Percentiles rank a stretch among this genome's conserved stretches.
Evolutionary conservation across 2,888 invertebrate species (phyloP).

Genomic region (Hypomecis atomaria): DNA sequence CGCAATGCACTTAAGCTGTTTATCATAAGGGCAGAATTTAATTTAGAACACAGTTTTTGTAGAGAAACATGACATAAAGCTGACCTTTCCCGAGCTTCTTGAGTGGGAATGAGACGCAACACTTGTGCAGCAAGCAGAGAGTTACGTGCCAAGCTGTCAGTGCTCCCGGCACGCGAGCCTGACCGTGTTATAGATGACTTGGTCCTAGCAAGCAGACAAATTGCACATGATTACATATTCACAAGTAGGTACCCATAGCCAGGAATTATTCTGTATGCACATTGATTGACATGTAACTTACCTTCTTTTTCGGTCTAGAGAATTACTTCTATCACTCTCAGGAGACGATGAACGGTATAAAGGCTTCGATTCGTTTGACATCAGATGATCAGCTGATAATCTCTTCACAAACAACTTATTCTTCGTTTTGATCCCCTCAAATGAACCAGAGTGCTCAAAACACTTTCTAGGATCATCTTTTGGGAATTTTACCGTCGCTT

Average conservation of each 20-base stretch:
- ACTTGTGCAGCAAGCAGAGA: slow-evolving; percentile 92
- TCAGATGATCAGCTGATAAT: slow-evolving; percentile 79
- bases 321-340: slow-evolving; percentile 79
- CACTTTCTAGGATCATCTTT: slow-evolving; percentile 71
- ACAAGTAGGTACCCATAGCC: slow-evolving; percentile 37
- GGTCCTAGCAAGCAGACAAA: slow-evolving; percentile 59
- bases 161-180: slow-evolving; percentile 78
- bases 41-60: neutral
- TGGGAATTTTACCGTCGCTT: slow-evolving; percentile 75
- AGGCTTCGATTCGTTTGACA: slow-evolving; percentile 73
- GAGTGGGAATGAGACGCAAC: slow-evolving; percentile 91
- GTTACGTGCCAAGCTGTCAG: slow-evolving; percentile 89
- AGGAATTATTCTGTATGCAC: slow-evolving; percentile 16
- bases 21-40: too few species aligned
- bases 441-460: slow-evolving; percentile 79
- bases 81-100: slow-evolving; percentile 91
- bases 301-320: slow-evolving; percentile 77
- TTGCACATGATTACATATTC: slow-evolving; percentile 14
- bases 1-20: too few species aligned
- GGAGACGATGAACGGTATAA: slow-evolving; percentile 76
- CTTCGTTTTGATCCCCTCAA: slow-evolving; percentile 77
- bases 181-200: slow-evolving; percentile 76
- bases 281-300: slow-evolving; percentile 45
- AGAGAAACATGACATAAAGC: slow-evolving; percentile 11
- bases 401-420: slow-evolving; percentile 79